A percentile compares a stretch with the other conserved stretches of the same genome.
phyloP scores from a whole-genome alignment of 2,797 vertebrate genomes.

The Poecile montanus region DNA sequence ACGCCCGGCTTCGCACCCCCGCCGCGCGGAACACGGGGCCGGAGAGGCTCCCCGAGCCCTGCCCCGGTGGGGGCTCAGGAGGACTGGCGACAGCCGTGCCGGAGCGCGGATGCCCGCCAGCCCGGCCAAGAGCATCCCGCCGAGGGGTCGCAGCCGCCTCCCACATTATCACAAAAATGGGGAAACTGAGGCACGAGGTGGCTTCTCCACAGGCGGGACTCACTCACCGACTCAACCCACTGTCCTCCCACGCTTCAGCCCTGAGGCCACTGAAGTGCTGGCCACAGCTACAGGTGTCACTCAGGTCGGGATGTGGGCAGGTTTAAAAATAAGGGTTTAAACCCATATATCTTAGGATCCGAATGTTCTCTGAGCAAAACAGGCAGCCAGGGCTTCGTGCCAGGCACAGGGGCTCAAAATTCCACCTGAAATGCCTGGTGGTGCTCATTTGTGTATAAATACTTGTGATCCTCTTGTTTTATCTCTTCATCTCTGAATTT shows the following conservation, averaged over 20 bases:
- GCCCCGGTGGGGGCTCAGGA: fast-evolving
- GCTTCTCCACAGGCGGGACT: background rate
- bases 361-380: background rate
- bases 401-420: background rate
- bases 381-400: background rate
- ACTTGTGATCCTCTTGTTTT: background rate
- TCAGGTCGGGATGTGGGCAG: fast-evolving
- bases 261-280: background rate
- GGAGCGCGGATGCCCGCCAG: background rate
- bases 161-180: background rate
- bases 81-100: background rate
- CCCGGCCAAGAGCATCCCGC: background rate
- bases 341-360: fast-evolving
- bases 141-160: too few species aligned
- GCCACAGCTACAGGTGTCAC: background rate
- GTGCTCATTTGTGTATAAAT: background rate
- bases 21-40: too few species aligned
- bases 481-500: background rate
- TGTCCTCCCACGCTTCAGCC: fast-evolving
- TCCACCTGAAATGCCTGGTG: background rate
- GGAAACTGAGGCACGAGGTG: background rate
- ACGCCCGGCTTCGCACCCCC: background rate
- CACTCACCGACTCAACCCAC: background rate
- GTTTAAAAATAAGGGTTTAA: background rate
- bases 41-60: background rate